These are phyloP conservation scores for Anthonomus grandis DNA, from an alignment of 1,140 invertebrate species.

Conservation along the genomic window DNA sequence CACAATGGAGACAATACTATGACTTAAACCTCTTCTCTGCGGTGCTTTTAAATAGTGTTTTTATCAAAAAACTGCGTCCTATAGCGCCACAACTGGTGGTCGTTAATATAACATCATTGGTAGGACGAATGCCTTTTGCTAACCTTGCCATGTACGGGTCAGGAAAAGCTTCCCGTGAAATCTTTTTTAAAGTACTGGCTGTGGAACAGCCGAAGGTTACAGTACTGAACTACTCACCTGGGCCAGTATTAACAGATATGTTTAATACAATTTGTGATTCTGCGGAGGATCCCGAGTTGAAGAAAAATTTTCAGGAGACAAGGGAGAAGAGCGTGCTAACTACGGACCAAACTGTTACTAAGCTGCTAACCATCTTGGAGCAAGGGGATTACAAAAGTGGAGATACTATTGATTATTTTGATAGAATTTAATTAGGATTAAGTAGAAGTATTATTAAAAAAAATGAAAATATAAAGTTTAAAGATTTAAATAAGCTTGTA, in stretches of 20 bases:
- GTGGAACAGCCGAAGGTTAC: conserved; percentile 71
- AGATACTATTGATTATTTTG: conserved; percentile 85
- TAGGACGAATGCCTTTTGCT: conserved; percentile 71
- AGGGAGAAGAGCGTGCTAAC: conserved; percentile 62
- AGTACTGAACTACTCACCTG: conserved; percentile 90
- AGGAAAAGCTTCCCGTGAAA: conserved; percentile 88
- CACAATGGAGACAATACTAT: conserved; percentile 65
- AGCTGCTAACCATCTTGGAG: conserved; percentile 67
- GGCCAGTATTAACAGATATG: conserved; percentile 91
- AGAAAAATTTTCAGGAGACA: conserved; percentile 60
- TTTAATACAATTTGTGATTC: conserved; percentile 61
- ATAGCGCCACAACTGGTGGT: conserved; percentile 56
- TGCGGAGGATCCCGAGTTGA: conserved; percentile 58
- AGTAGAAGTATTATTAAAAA: too few relatives aligned
- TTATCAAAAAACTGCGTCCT: conserved; percentile 57
- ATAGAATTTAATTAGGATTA: conserved; percentile 46
- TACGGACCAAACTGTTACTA: conserved; percentile 69
- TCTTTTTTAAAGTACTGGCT: conserved; percentile 85
- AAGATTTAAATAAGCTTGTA: too few relatives aligned
- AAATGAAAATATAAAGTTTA: too few relatives aligned
- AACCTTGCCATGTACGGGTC: conserved; percentile 78
- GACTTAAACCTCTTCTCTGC: conserved; percentile 78
- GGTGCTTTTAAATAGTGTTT: conserved; percentile 72
- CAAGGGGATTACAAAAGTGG: conserved; percentile 76
- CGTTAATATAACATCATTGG: conserved; percentile 86